Base-by-base conservation (phyloP, 2,888 invertebrate genomes). In the Adelphocoris suturalis region DNA sequence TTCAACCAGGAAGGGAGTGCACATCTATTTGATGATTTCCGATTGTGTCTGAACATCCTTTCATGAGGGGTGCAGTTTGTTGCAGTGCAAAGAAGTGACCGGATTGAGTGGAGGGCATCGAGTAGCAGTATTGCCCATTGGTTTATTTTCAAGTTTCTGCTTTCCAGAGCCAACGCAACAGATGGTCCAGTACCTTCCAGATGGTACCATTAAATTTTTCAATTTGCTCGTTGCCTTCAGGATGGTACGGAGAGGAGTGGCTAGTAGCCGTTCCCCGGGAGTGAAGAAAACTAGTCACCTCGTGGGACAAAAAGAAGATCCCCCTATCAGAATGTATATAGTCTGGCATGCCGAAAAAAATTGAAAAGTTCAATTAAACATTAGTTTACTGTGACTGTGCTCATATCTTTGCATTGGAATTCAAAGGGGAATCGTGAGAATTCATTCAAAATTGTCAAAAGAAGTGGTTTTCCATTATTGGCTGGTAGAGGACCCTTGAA, bases 401-500 rank as follows among this genome's bases (percentile, higher is more conserved):
- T 75, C 68, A 86, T 47, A 68, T 86, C 75, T 37, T 76, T 68
- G 46, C 87, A 87, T 0, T 23, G 87, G 47, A 75, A 87, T 2
- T 76, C 75, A 75, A 76, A 87, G 0, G 76, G 87, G 48, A 76
- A 87, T 19, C 87, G 87, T 4, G 76, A 76, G 14, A 4, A 76
- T 47, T 76, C 87, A 52, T 87, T 76, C 11, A 87, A 16, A 1
- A 86, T 76, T 3, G 47, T 76, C 14, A 86, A 47, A 1, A 86
- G 37, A 37, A 27, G 68, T 13, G 47, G 86, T n/a, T 14, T 68
- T 16, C 47, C 2, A 2, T 61, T 61, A 4, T n/a, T 9, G 0
- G 86, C 7, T 37, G 86, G 47, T 19, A 86, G 47, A 61, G 76
- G 87, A n/a, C 87, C 76, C n/a, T n/a, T n/a, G n/a, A n/a, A n/a